phyloP scores from a whole-genome alignment of 1,140 invertebrate genomes.

The Centruroides sculpturatus region DNA sequence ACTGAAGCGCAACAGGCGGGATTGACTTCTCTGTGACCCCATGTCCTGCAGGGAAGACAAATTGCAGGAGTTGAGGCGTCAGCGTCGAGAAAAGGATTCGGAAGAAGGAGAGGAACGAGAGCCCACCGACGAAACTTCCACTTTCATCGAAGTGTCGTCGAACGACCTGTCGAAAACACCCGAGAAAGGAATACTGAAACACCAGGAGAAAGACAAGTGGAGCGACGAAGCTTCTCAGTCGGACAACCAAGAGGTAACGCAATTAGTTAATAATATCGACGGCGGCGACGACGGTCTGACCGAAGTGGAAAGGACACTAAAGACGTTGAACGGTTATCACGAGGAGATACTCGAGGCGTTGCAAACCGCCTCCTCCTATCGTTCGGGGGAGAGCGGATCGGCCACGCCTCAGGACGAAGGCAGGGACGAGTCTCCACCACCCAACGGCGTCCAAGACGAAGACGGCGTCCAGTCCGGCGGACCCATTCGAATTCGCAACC shows the following conservation, averaged over 20 bases:
- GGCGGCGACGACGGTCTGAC: slow-evolving; percentile 25
- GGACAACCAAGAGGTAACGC: slow-evolving; percentile 37
- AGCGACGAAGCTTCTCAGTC: slow-evolving; percentile 52
- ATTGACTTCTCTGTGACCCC: slow-evolving; percentile 6
- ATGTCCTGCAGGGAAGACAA: slow-evolving; percentile 19
- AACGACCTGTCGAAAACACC: slow-evolving; percentile 56
- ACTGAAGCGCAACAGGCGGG: too few relatives aligned
- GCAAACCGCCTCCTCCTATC: slow-evolving; percentile 20
- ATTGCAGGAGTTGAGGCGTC: slow-evolving; percentile 18
- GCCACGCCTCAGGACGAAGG: background rate
- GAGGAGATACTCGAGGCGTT: slow-evolving; percentile 79
- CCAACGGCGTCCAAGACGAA: slow-evolving; percentile 17
- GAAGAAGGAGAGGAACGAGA: slow-evolving; percentile 8
- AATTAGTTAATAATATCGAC: slow-evolving; percentile 24
- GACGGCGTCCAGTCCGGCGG: slow-evolving; percentile 24
- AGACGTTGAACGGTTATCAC: slow-evolving; percentile 78
- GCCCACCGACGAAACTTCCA: slow-evolving; percentile 49
- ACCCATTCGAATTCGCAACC: slow-evolving; percentile 59
- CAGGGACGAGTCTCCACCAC: background rate
- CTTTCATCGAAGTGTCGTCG: slow-evolving; percentile 61
- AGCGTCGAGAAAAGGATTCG: slow-evolving; percentile 6
- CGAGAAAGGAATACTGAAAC: slow-evolving; percentile 70
- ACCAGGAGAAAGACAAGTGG: slow-evolving; percentile 41
- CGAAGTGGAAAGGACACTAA: slow-evolving; percentile 62
- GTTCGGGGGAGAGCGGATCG: too few relatives aligned